A percentile compares a stretch with the other conserved stretches of the same genome.
phyloP scores from a whole-genome alignment of 1,140 invertebrate species.

The Aphidius gifuensis region DNA sequence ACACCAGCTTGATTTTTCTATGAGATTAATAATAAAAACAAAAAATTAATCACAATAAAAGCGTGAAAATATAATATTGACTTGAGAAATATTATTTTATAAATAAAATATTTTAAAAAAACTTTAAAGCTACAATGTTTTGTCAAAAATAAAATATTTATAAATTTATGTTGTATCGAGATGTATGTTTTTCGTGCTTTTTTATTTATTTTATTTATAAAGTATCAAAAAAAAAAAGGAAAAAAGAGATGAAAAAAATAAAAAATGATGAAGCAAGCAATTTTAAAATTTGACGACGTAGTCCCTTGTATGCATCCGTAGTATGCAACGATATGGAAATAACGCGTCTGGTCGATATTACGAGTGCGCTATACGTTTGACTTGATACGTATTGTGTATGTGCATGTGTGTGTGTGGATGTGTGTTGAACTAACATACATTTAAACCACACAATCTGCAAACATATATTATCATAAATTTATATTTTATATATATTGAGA shows the following conservation, averaged over 20 bases:
- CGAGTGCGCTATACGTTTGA: not conserved
- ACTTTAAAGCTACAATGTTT: too few species aligned
- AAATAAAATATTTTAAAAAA: too few species aligned
- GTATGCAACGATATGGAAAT: conserved; percentile 14
- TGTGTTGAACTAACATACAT: not conserved
- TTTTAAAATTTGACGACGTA: not conserved
- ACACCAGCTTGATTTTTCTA: too few species aligned
- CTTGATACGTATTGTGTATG: not conserved
- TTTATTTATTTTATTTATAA: too few species aligned
- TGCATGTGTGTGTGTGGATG: not conserved
- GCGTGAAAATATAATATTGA: too few species aligned
- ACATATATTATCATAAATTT: not conserved
- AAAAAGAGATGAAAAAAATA: not conserved
- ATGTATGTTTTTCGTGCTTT: too few species aligned
- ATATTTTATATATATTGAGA: not conserved
- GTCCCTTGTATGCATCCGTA: not conserved
- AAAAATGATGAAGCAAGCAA: not conserved
- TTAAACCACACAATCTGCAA: too few species aligned
- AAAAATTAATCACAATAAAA: too few species aligned
- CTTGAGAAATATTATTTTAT: too few species aligned
- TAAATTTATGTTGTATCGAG: too few species aligned
- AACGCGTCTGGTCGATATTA: conserved; percentile 13
- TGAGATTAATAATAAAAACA: too few species aligned
- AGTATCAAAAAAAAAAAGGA: not conserved
- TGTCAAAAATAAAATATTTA: too few species aligned